These are phyloP conservation scores for Phaenicophaeus curvirostris DNA, from an alignment of 2,797 vertebrate genomes.

Conservation along the genomic window DNA sequence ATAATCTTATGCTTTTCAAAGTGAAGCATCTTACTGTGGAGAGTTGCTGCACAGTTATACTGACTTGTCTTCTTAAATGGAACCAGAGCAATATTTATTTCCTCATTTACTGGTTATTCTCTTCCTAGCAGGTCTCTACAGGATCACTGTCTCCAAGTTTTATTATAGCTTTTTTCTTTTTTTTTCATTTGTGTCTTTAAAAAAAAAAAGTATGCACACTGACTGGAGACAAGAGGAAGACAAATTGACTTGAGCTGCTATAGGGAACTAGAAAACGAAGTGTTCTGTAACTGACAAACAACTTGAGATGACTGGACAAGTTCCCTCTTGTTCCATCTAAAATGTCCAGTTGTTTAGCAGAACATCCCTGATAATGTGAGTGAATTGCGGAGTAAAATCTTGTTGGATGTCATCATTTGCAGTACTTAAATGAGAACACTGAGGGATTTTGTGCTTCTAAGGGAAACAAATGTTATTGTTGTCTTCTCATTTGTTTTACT, in stretches of 20 bases:
- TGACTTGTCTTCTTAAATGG: not conserved
- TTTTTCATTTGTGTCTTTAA: not conserved
- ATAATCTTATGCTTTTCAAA: not conserved
- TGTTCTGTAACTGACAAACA: constrained; percentile 41
- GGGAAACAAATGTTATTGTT: constrained; percentile 21
- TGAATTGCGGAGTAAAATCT: constrained; percentile 50
- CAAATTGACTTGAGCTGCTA: constrained; percentile 9
- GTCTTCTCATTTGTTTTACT: constrained; percentile 21
- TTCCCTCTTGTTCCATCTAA: constrained; percentile 46
- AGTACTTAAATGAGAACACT: constrained; percentile 48
- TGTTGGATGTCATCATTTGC: constrained; percentile 24
- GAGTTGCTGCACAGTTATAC: not conserved
- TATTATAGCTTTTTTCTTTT: not conserved
- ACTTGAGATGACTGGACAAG: constrained; percentile 46
- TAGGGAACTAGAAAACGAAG: constrained; percentile 58
- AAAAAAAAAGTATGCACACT: not conserved
- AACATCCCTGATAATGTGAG: not conserved
- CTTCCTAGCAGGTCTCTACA: not conserved
- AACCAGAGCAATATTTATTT: constrained; percentile 32
- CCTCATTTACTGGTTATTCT: not conserved
- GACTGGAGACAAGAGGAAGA: constrained; percentile 23
- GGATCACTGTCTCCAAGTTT: not conserved
- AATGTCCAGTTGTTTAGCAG: constrained; percentile 21
- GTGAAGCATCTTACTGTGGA: not conserved
- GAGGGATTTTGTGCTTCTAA: constrained; percentile 31